phyloP scores from a whole-genome alignment of 2,113 vertebrate species.

The Bettongia penicillata region DNA sequence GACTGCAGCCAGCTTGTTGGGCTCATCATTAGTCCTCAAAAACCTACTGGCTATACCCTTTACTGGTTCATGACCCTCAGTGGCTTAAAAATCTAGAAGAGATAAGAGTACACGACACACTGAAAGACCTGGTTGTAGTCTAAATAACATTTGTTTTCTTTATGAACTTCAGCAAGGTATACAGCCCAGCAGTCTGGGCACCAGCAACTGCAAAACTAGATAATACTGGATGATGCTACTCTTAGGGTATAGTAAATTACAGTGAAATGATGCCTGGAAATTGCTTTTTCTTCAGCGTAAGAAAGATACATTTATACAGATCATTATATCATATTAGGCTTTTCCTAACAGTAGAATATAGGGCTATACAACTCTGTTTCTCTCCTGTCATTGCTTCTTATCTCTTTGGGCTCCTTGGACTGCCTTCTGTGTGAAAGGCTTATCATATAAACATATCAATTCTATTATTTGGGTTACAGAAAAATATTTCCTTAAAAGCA shows the following conservation, averaged over 20 bases:
- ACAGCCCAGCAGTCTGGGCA: neutral
- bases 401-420: neutral
- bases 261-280: neutral
- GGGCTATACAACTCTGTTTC: neutral
- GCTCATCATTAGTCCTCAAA: neutral
- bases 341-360: neutral
- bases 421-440: neutral
- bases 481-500: neutral
- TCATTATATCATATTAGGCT: neutral
- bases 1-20: neutral
- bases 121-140: neutral
- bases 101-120: neutral
- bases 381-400: neutral
- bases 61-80: neutral
- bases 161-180: neutral
- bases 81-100: neutral
- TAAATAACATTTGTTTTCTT: neutral
- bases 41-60: neutral
- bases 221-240: neutral
- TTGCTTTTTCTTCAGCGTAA: neutral
- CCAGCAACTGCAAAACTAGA: neutral
- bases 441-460: neutral
- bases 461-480: neutral
- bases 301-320: neutral
- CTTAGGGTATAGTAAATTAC: neutral